These are phyloP conservation scores for Heliconius hermathena DNA, from an alignment of 1,140 invertebrate genomes.

Conservation along the genomic window DNA sequence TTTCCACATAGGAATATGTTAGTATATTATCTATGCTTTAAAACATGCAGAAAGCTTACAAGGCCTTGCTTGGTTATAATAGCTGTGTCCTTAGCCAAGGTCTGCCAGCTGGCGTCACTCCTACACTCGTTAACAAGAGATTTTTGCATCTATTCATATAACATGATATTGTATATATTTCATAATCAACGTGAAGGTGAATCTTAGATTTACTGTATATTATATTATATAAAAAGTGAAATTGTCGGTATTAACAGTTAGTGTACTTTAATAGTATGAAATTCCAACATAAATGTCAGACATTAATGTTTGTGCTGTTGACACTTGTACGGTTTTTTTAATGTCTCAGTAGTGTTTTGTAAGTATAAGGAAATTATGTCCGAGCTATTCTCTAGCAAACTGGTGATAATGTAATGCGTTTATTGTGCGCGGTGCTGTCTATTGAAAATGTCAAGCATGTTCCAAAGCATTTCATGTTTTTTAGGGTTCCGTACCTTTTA, in stretches of 20 bases:
- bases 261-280: background rate
- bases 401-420: too few species aligned
- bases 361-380: background rate
- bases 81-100: conserved; percentile 72
- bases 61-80: conserved; percentile 71
- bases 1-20: background rate
- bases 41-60: conserved; percentile 66
- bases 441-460: too few species aligned
- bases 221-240: background rate
- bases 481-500: too few species aligned
- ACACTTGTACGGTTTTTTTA: too few species aligned
- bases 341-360: background rate
- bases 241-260: background rate
- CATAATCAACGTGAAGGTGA: conserved; percentile 10
- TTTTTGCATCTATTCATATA: conserved; percentile 43
- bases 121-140: conserved; percentile 65
- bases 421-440: too few species aligned
- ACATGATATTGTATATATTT: conserved; percentile 14
- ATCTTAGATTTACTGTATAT: background rate
- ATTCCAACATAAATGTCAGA: too few species aligned
- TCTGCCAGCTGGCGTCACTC: conserved; percentile 70
- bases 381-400: too few species aligned
- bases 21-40: background rate
- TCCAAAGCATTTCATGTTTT: too few species aligned
- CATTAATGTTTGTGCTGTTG: too few species aligned